A percentile compares a stretch with the other conserved stretches of the same genome.
Evolutionary conservation across 2,797 vertebrate genomes (phyloP).

Genomic region (Myripristis murdjan): DNA sequence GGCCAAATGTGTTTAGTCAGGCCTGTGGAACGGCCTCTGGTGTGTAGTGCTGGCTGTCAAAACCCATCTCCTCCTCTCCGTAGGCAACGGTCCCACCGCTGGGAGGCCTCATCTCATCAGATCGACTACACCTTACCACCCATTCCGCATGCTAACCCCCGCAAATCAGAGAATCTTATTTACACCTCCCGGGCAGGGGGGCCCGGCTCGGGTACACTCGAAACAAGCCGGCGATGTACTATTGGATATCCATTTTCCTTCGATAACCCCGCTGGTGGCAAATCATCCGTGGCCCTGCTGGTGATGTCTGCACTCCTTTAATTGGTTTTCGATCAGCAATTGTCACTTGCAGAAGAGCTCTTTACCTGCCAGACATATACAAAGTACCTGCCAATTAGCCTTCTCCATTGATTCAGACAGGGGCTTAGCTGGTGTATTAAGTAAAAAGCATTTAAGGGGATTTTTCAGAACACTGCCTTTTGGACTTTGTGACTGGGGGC

Average conservation of each 20-base stretch:
- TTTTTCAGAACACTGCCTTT: conserved; percentile 54
- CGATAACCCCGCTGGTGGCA: conserved; percentile 47
- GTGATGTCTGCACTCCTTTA: conserved; percentile 59
- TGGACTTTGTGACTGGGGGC: conserved; percentile 23
- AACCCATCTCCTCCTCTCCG: conserved; percentile 31
- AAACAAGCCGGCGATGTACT: conserved; percentile 36
- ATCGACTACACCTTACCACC: conserved; percentile 2
- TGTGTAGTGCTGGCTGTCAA: conserved; percentile 44
- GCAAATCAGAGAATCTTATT: conserved; percentile 2
- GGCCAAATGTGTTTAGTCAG: conserved; percentile 50
- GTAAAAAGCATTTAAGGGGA: conserved; percentile 45
- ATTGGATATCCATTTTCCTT: conserved; percentile 53
- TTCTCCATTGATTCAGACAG: conserved; percentile 65
- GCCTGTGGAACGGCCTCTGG: conserved; percentile 46
- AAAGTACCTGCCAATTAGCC: conserved; percentile 75
- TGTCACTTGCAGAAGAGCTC: conserved; percentile 66
- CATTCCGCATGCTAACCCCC: background rate
- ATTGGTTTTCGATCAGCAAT: conserved; percentile 76
- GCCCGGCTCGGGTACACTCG: conserved; percentile 1
- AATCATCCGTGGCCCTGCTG: conserved; percentile 32
- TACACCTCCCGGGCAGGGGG: conserved; percentile 6
- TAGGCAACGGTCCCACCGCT: conserved; percentile 25
- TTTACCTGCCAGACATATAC: conserved; percentile 60
- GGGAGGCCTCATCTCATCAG: conserved; percentile 33
- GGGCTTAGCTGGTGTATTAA: conserved; percentile 54